Evolutionary conservation across 2,888 invertebrate species (phyloP), one percentile per base, ranked within the genome.

Genomic region (Boloria euphrosyne): DNA sequence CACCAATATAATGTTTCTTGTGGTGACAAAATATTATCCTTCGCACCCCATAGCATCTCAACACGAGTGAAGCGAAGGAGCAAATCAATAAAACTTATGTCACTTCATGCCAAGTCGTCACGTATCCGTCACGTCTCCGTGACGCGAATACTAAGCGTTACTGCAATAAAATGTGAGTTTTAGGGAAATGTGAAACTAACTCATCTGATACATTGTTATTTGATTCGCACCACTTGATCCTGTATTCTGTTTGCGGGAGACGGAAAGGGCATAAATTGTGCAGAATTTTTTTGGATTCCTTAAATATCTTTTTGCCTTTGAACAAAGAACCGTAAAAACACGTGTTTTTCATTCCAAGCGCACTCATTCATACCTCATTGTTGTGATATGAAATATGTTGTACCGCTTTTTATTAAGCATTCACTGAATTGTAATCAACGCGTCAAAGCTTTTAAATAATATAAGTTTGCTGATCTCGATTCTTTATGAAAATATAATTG

Each of bases 81-180:
- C 62, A 47, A 66, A 68, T 71, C 71, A 68, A 70, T 71, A 71
- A 69, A 59, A 60, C 67, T 65, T 66, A 68, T 65, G 71, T 67
- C 67, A 68, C 69, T 67, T 69, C 71, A 38, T 49, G 71, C 67
- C 70, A 70, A 66, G 64, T 70, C 67, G 72, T 70, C 74, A 68
- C 69, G 64, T 61, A 47, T 65, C 60, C 68, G 66, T 67, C 62
- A 58, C 49, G 66, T 62, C 44, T 65, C 53, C 73, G 73, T 68
- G 71, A 65, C 62, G 55, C 51, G 70, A 62, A 67, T 67, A 49
- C 61, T 55, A 57, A 46, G 66, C 70, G 68, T 65, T 65, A 71
- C 62, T 49, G 49, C 60, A 62, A 68, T 67, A 68, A 67, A 66
- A 68, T 58, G 68, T 68, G 62, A 68, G 65, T 22, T 59, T 55